These are phyloP conservation scores for Crepidodera aurea DNA, from an alignment of 2,888 invertebrate genomes.

Conservation along the genomic window DNA sequence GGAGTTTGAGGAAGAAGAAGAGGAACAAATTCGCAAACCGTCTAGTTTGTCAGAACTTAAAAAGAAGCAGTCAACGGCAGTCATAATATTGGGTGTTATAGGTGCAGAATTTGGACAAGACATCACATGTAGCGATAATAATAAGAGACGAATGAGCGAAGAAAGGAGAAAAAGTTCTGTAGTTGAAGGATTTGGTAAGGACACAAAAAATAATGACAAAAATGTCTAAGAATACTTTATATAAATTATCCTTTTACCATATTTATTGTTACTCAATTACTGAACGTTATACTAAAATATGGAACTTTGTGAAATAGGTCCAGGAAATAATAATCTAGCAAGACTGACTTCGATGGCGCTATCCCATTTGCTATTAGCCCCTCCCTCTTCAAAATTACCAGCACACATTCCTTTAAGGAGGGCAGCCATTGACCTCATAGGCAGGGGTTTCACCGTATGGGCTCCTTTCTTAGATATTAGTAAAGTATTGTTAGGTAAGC, in stretches of 20 bases:
- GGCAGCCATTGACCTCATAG: conserved; percentile 96
- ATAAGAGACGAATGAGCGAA: conserved; percentile 67
- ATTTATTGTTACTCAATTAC: no score
- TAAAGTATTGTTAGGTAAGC: conserved; percentile 75
- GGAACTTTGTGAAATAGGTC: no score
- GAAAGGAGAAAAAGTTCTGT: conserved; percentile 82
- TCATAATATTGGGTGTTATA: conserved; percentile 94
- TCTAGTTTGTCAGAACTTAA: conserved; percentile 87
- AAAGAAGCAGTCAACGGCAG: conserved; percentile 95
- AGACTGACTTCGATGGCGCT: conserved; percentile 93
- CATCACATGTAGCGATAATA: conserved; percentile 72
- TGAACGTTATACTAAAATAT: no score
- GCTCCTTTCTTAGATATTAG: conserved; percentile 96
- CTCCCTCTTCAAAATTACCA: conserved; percentile 84
- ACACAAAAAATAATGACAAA: no score
- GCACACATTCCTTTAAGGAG: conserved; percentile 91
- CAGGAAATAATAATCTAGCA: conserved; percentile 88
- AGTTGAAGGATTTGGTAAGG: conserved; percentile 75
- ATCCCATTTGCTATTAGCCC: conserved; percentile 89
- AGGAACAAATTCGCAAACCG: conserved; percentile 85
- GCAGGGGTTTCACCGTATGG: conserved; percentile 98
- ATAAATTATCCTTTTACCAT: no score
- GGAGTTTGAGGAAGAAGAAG: conserved; percentile 86
- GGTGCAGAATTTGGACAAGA: conserved; percentile 99
- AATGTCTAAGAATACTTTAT: no score